phyloP scores from a whole-genome alignment of 1,140 invertebrate species.

The Chrysopa pallens region DNA sequence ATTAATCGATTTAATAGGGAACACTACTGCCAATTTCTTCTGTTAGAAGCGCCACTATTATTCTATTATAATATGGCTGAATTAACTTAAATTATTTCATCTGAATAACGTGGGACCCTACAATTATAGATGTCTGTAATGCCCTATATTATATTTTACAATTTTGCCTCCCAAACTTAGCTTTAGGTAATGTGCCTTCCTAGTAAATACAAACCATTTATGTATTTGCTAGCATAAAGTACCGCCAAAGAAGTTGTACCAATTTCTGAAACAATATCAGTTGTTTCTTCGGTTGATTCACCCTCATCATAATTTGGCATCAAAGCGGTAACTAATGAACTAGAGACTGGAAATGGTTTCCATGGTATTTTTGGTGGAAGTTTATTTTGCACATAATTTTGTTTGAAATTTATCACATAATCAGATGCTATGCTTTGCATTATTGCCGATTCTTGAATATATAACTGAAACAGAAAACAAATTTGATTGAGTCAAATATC shows the following conservation, averaged over 20 bases:
- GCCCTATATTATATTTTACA: too few relatives aligned
- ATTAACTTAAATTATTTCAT: too few relatives aligned
- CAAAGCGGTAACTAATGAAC: conserved; percentile 13
- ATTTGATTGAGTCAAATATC: background rate
- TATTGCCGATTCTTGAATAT: conserved; percentile 51
- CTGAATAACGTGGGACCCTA: too few relatives aligned
- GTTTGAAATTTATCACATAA: conserved; percentile 13
- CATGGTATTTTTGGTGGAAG: conserved; percentile 40
- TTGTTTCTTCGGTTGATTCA: conserved; percentile 15
- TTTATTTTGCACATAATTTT: conserved; percentile 18
- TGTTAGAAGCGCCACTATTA: too few relatives aligned
- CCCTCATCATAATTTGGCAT: conserved; percentile 22
- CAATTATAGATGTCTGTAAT: too few relatives aligned
- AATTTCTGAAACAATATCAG: conserved; percentile 12
- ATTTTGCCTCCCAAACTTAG: too few relatives aligned
- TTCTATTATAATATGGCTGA: too few relatives aligned
- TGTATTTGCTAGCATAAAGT: conserved; percentile 47
- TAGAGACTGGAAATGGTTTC: conserved; percentile 40
- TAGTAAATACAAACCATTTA: conserved; percentile 31
- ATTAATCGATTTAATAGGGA: too few relatives aligned
- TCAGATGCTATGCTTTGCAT: conserved; percentile 20
- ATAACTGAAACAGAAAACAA: conserved; percentile 31
- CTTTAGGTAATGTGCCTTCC: too few relatives aligned
- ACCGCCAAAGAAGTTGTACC: conserved; percentile 42
- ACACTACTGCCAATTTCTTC: too few relatives aligned